Base-by-base conservation (phyloP, 2,113 vertebrate species). In the Cinclus mexicanus region DNA sequence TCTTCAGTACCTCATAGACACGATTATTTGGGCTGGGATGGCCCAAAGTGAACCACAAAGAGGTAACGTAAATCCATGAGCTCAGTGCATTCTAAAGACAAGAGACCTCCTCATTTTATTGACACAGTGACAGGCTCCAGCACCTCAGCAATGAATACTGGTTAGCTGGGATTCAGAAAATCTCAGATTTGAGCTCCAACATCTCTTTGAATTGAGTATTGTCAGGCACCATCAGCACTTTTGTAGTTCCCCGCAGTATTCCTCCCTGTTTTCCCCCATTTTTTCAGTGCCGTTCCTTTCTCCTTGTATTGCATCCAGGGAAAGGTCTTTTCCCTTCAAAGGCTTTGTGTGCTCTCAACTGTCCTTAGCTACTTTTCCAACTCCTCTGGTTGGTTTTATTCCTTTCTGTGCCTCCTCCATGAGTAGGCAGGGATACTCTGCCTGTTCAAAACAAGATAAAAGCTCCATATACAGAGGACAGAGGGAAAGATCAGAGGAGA, bases 21-120 rank as follows among this genome's bases (percentile, higher is more conserved):
- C 31, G 8, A 39, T 87, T 83, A 53, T 68, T 81, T 71, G 56
- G 49, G 49, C 29, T 77, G 47, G 64, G n/a, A 41, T 87, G 20
- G 41, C 33, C 47, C 50, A 74, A 42, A 83, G 35, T 17, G 10
- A 21, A 68, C 39, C 8, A 0, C 0, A 0, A 69, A 63, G 50
- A 67, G 52, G 29, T 21, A 67, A 39, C 10, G 16, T 23, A 61
- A 4, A 14, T 71, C 65, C 49, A 25, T 14, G 44, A 71, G 10
- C 28, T 65, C 33, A 82, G 11, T 33, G 7, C n/a, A 15, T 64
- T 37, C 23, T 25, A 42, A 68, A 77, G 53, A 70, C 16, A 52
- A 53, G 37, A 87, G 37, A 77, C 5, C 4, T 53, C 8, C 6
- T 71, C n/a, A 60, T 52, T 47, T 79, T 70, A 47, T 29, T 44